These are phyloP conservation scores for Synergus japonicus DNA, from an alignment of 2,888 invertebrate species.

Conservation along the genomic window DNA sequence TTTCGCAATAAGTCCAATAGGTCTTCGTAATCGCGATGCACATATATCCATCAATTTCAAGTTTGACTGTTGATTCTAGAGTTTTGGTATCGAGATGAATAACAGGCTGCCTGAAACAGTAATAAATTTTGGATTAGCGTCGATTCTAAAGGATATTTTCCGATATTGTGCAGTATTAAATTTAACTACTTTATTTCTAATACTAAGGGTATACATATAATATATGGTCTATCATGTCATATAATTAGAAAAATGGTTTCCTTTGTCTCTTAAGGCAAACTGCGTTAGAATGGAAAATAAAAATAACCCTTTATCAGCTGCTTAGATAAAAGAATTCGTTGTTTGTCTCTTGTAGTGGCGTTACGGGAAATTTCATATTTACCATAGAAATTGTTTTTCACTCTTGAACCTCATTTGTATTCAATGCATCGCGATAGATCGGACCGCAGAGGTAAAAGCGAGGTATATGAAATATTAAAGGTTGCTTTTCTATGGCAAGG, in stretches of 20 bases:
- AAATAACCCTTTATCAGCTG: slow-evolving; percentile 9
- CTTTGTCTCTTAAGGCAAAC: background rate
- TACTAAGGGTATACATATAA: too few species aligned
- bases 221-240: too few species aligned
- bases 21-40: slow-evolving; percentile 16
- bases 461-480: slow-evolving; percentile 40
- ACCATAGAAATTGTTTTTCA: slow-evolving; percentile 67
- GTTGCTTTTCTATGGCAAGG: slow-evolving; percentile 28
- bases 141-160: background rate
- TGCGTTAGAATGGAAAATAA: background rate
- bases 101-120: background rate
- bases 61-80: slow-evolving; percentile 11
- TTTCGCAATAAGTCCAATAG: slow-evolving; percentile 30
- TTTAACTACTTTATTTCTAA: too few species aligned
- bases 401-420: slow-evolving; percentile 63
- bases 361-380: slow-evolving; percentile 63
- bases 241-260: background rate
- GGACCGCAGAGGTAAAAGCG: slow-evolving; percentile 37
- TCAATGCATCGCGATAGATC: slow-evolving; percentile 63
- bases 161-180: background rate
- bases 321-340: slow-evolving; percentile 5
- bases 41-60: slow-evolving; percentile 35
- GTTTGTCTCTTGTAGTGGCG: slow-evolving; percentile 49
- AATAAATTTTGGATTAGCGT: slow-evolving; percentile 20
- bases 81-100: slow-evolving; percentile 18